phyloP scores from a whole-genome alignment of 1,140 invertebrate species.

The Drosophila suzukii region DNA sequence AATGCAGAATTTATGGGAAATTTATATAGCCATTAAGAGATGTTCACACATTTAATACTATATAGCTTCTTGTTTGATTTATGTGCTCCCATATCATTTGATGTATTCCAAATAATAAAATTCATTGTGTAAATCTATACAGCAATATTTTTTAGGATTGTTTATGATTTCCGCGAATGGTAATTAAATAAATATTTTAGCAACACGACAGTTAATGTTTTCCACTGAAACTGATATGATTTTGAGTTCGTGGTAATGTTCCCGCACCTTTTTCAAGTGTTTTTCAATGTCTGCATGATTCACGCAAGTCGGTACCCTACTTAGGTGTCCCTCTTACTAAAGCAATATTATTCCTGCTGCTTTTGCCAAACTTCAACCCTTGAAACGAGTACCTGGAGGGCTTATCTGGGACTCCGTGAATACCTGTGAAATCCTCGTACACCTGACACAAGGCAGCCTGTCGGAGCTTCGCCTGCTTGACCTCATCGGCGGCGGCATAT shows the following conservation, averaged over 20 bases:
- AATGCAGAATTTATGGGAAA: constrained; percentile 10
- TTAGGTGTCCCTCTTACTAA: constrained; percentile 15
- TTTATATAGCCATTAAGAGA: constrained; percentile 2
- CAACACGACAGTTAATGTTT: constrained; percentile 3
- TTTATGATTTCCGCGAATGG: constrained; percentile 6
- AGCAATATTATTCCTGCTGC: background rate
- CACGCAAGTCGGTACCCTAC: constrained; percentile 15
- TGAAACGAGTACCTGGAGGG: constrained; percentile 9
- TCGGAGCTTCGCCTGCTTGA: constrained; percentile 55
- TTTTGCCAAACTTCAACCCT: constrained; percentile 23
- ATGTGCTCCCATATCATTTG: background rate
- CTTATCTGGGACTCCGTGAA: constrained; percentile 6
- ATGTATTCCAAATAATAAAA: background rate
- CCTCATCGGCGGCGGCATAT: constrained; percentile 50
- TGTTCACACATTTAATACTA: background rate
- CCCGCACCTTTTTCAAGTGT: constrained; percentile 24
- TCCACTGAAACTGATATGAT: constrained; percentile 8
- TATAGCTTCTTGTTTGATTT: background rate
- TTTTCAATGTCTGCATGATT: constrained; percentile 14
- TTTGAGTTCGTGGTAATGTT: constrained; percentile 8
- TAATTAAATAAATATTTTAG: constrained; percentile 8
- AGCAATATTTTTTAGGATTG: background rate
- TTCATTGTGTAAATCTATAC: no score
- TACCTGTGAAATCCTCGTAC: constrained; percentile 78
- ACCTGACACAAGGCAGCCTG: constrained; percentile 65